Percentiles rank a stretch among this genome's conserved stretches.
These are phyloP conservation scores for Odontophorus gujanensis DNA, from an alignment of 2,113 vertebrate species.

Conservation along the genomic window DNA sequence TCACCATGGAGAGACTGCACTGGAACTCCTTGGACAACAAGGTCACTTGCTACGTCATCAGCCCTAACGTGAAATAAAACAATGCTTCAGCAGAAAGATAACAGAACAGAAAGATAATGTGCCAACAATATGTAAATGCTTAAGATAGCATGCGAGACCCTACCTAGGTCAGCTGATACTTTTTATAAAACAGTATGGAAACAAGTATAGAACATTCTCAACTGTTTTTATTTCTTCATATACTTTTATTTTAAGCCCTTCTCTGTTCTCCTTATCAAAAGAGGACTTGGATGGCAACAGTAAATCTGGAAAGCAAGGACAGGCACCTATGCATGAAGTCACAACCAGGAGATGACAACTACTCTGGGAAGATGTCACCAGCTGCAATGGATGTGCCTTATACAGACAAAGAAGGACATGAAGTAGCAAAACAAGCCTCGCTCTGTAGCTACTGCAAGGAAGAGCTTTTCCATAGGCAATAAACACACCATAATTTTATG, in stretches of 20 bases:
- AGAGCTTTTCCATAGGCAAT: not conserved
- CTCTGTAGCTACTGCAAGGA: not conserved
- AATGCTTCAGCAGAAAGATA: not conserved
- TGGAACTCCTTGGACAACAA: conserved; percentile 86
- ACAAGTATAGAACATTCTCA: not conserved
- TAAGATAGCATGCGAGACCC: not conserved
- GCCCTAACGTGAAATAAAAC: conserved; percentile 77
- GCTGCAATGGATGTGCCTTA: not conserved
- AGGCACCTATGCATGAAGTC: not conserved
- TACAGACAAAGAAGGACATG: too few relatives aligned
- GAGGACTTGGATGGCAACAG: not conserved
- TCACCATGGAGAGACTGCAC: conserved; percentile 94
- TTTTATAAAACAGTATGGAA: not conserved
- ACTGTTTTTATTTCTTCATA: not conserved
- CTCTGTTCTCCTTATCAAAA: not conserved
- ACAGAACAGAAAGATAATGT: not conserved
- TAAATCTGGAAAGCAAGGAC: not conserved
- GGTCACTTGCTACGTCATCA: conserved; percentile 93
- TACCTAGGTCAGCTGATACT: not conserved
- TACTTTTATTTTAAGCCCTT: not conserved
- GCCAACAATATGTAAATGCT: not conserved
- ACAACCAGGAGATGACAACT: too few relatives aligned
- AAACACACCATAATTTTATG: not conserved
- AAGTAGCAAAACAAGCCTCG: not conserved
- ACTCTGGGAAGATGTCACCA: not conserved